Percentiles rank a stretch among this genome's conserved stretches.
Evolutionary conservation across 2,113 vertebrate genomes (phyloP).

Genomic region (Corvus moneduloides): DNA sequence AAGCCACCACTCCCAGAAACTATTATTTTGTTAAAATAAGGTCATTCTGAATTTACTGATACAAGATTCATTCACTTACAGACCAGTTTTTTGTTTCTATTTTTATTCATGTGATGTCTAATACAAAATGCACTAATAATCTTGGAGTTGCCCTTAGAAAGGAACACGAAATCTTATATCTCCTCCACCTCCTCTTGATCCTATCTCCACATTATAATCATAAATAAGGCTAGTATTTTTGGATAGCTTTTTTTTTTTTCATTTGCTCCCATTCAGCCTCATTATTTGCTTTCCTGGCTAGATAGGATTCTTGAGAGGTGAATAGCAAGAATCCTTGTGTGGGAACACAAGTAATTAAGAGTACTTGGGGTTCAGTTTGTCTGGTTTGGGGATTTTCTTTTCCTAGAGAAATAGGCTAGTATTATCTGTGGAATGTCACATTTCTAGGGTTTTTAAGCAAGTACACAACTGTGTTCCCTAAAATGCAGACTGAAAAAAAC

Average conservation of each 20-base stretch:
- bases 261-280: not conserved
- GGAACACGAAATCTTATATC: not conserved
- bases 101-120: not conserved
- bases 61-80: not conserved
- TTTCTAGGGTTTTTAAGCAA: not conserved
- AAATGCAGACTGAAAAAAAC: not conserved
- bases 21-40: not conserved
- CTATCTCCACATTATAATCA: not conserved
- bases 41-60: not conserved
- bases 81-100: not conserved
- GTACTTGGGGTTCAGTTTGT: not conserved
- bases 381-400: not conserved
- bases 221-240: not conserved
- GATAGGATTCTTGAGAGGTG: not conserved
- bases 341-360: not conserved
- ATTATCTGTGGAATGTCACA: fast-evolving
- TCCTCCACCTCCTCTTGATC: not conserved
- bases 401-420: not conserved
- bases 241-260: not conserved
- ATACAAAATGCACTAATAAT: not conserved
- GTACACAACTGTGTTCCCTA: not conserved
- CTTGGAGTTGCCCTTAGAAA: not conserved
- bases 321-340: not conserved
- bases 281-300: not conserved
- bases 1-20: not conserved